A percentile compares a stretch with the other conserved stretches of the same genome.
Evolutionary conservation across 2,113 vertebrate species (phyloP).

Genomic region (Rhinoderma darwinii): DNA sequence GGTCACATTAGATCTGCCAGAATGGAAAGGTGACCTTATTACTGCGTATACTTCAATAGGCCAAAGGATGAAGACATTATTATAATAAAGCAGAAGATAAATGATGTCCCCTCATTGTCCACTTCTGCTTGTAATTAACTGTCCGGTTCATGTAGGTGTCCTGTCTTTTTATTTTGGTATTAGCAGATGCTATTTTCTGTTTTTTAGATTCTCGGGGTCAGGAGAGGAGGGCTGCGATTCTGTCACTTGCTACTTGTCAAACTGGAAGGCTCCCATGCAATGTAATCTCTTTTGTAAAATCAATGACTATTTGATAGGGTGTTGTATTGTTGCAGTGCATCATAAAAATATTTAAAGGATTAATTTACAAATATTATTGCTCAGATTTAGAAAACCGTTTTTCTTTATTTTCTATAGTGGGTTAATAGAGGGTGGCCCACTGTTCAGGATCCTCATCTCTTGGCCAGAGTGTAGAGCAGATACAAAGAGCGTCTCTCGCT

Average conservation of each 20-base stretch:
- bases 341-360: no score
- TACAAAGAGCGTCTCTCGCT: neutral
- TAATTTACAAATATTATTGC: no score
- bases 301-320: no score
- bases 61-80: neutral
- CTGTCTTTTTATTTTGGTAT: neutral
- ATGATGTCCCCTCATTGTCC: neutral
- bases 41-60: neutral
- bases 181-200: neutral
- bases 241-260: neutral
- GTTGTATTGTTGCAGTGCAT: no score
- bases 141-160: neutral
- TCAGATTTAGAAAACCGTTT: no score
- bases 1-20: conserved; percentile 14
- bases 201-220: neutral
- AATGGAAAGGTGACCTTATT: conserved; percentile 24
- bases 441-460: no score
- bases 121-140: neutral
- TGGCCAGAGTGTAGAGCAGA: neutral
- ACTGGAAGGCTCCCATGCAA: neutral
- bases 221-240: neutral
- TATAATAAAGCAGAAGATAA: neutral
- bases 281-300: no score
- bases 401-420: no score
- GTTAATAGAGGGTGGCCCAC: no score